These are phyloP conservation scores for Willisornis vidua DNA, from an alignment of 2,113 vertebrate genomes.

Conservation along the genomic window DNA sequence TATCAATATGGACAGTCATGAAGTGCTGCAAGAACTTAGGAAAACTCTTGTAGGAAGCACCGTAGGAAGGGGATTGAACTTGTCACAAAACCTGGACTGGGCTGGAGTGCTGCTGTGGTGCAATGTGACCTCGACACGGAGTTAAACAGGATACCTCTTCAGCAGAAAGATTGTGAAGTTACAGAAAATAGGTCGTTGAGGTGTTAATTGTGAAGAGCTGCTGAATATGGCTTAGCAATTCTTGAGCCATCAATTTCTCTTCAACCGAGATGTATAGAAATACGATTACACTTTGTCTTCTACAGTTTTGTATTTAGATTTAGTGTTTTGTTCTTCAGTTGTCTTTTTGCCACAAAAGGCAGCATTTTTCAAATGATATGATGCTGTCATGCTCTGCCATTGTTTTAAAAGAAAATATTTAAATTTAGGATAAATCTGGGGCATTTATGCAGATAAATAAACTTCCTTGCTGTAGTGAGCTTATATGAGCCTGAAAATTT, in stretches of 20 bases:
- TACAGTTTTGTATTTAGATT: neutral
- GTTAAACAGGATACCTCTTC: neutral
- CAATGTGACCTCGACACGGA: neutral
- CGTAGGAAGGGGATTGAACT: accelerated
- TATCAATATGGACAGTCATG: neutral
- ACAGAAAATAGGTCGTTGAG: neutral
- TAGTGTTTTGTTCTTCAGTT: constrained; percentile 30
- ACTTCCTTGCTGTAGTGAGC: neutral
- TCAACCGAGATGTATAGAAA: constrained; percentile 26
- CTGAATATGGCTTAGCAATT: constrained; percentile 22
- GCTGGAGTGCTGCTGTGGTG: neutral
- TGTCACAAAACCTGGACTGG: neutral
- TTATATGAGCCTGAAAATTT: neutral
- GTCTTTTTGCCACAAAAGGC: constrained; percentile 1
- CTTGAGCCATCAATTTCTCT: constrained; percentile 1
- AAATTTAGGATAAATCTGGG: neutral
- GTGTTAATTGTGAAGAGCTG: neutral
- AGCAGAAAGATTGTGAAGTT: neutral
- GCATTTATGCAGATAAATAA: neutral
- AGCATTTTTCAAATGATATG: neutral
- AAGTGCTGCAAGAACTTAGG: neutral
- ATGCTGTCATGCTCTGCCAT: neutral
- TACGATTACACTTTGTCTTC: neutral
- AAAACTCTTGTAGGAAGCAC: neutral
- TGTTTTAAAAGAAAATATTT: neutral